These are phyloP conservation scores for Labia minor DNA, from an alignment of 2,888 invertebrate genomes.

Conservation along the genomic window DNA sequence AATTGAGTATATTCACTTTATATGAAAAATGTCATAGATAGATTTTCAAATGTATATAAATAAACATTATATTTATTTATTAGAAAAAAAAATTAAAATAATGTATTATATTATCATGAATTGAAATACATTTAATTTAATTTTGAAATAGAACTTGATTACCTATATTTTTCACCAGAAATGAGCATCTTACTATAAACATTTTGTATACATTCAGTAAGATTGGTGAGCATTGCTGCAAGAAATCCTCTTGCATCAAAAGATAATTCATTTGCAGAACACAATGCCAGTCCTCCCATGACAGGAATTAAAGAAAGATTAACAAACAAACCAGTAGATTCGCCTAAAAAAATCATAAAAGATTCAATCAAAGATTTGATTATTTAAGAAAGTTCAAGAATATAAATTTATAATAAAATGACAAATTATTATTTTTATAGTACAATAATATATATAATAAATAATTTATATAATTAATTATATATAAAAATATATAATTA, in stretches of 20 bases:
- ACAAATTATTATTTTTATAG: not conserved
- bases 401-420: not conserved
- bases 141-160: too few relatives aligned
- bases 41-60: too few relatives aligned
- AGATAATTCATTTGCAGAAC: conserved; percentile 65
- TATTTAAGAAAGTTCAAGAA: conserved; percentile 14
- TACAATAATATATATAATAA: conserved; percentile 20
- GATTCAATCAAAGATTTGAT: not conserved
- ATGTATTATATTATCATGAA: too few relatives aligned
- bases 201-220: conserved; percentile 67
- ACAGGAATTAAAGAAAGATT: conserved; percentile 63
- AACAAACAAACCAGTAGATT: conserved; percentile 54
- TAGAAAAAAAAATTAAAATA: too few relatives aligned
- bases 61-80: conserved; percentile 3
- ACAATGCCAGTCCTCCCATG: conserved; percentile 63
- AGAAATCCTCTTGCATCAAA: conserved; percentile 61
- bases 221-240: conserved; percentile 65
- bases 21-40: too few relatives aligned
- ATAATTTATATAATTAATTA: too few relatives aligned
- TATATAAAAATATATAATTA: too few relatives aligned
- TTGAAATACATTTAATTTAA: too few relatives aligned
- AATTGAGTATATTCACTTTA: too few relatives aligned
- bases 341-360: conserved; percentile 41
- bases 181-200: conserved; percentile 68
- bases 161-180: conserved; percentile 51